Evolutionary conservation across 2,797 vertebrate genomes (phyloP), one percentile per base, ranked within the genome.

Genomic region (Ctenochaetus hawaiiensis): DNA sequence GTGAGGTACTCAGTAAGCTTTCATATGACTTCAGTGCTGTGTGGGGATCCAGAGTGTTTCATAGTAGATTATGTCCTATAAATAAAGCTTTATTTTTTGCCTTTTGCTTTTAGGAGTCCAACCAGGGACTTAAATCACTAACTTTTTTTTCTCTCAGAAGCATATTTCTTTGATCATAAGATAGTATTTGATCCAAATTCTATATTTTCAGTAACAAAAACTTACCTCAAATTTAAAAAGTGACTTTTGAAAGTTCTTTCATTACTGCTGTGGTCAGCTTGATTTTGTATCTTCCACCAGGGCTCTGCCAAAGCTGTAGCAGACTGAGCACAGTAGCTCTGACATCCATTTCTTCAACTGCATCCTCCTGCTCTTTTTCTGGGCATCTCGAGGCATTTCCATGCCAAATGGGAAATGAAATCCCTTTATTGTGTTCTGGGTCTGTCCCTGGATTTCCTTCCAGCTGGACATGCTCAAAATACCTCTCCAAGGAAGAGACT

Each of bases 371-470:
- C 54, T 79, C 16, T 43, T 26, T 39, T 58, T 67, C 44, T 49
- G 49, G 67, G 9, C 26, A 23, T 49, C 26, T 45, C 30, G n/a
- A 53, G 56, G 30, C 58, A 67, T 67, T 73, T 75, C 6, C n/a
- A 49, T 54, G 4, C 47, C 68, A 75, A 73, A 67, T 67, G 58
- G 34, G 60, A 81, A 41, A 71, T 62, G 30, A 63, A 78, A 74
- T 68, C 67, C 51, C 63, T 53, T 0, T 0, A 47, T 34, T 67
- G 58, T 75, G 73, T 64, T 69, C 49, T 18, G 12, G 64, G 44
- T 59, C 58, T 59, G 57, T 52, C 62, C 53, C 9, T 4, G 47
- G 47, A 69, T 64, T 22, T 62, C 17, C 53, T 78, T 61, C 48
- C 43, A 44, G 41, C 48, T 70, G 39, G 67, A 67, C 60, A 34